Base-by-base conservation (phyloP, 1,140 invertebrate species). In the Brachionus plicatilis region DNA sequence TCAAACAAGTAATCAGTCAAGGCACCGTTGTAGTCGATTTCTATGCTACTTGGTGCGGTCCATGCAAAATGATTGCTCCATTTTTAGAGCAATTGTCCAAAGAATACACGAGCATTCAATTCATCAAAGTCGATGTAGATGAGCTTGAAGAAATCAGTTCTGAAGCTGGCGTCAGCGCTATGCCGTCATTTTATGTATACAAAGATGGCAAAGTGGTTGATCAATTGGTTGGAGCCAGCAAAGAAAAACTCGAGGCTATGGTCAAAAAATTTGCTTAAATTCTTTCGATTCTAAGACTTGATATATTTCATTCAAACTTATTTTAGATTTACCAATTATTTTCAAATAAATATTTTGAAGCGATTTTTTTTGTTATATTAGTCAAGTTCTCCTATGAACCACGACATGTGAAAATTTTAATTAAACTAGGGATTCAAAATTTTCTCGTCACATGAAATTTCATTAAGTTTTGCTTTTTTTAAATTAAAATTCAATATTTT, bases 111-210 rank as follows among this genome's bases (percentile, higher is more conserved):
- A 7, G 1, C 12, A 2, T 84, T 29, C 43, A 56, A 72, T 84
- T 84, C 29, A 70, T 84, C 17, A 84, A 84, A 56, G 82, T 84
- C 7, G 82, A 84, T 60, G 82, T 84, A 33, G 82, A 84, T 72
- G 82, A 84, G 20, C 29, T 70, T 24, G 82, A 84, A 60, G 82
- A 84, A 7, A 33, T 84, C 24, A 70, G 24, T 12, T 9, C 82
- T 29, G 82, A 84, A 27, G 60, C 60, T 56, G 82, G 66, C 7
- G 82, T 84, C 20, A 70, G 45, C 45, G 82, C 66, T 56, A 84
- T 84, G 82, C 79, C 79, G 14, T 33, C 50, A 12, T 82, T 82
- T 29, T 82, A 9, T 82, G 79, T 82, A 1, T 82, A 82, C 33
- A 43, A 37, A 17, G 65, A 82, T 45, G 79, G 79, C 20, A 82